phyloP scores from a whole-genome alignment of 2,888 invertebrate genomes.

The Stenurella melanura region DNA sequence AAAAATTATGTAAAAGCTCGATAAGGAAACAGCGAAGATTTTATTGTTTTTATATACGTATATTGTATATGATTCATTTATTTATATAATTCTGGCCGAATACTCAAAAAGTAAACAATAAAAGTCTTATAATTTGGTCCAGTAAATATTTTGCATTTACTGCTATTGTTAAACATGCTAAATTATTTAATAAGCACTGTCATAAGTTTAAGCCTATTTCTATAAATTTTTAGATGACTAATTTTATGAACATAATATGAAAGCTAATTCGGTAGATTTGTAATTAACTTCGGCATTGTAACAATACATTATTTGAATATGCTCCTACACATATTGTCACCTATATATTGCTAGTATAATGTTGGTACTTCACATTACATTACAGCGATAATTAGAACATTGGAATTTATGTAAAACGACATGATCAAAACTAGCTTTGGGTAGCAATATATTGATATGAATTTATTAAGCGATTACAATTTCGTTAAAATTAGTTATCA shows the following conservation, averaged over 20 bases:
- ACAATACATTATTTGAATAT: slow-evolving; percentile 31
- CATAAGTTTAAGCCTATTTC: not conserved
- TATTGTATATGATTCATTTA: too few species aligned
- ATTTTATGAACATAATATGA: not conserved
- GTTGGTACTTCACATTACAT: slow-evolving; percentile 23
- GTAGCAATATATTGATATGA: too few species aligned
- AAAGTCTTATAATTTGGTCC: too few species aligned
- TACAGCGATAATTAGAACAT: slow-evolving; percentile 22
- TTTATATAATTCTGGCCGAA: too few species aligned
- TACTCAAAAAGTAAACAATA: too few species aligned
- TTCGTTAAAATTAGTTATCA: too few species aligned
- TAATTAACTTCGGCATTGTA: slow-evolving; percentile 19
- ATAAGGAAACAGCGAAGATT: too few species aligned
- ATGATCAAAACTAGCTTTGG: not conserved
- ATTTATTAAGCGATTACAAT: not conserved
- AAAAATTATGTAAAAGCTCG: too few species aligned
- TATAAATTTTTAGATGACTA: not conserved
- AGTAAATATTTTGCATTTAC: too few species aligned
- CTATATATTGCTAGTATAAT: slow-evolving; percentile 23
- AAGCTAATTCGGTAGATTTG: slow-evolving; percentile 1
- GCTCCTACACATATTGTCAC: slow-evolving; percentile 14
- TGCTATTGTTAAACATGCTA: too few species aligned
- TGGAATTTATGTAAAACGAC: slow-evolving; percentile 13
- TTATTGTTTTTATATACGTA: too few species aligned
- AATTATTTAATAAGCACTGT: not conserved